Base-by-base conservation (phyloP, 2,888 invertebrate genomes). In the Pelosia muscerda region DNA sequence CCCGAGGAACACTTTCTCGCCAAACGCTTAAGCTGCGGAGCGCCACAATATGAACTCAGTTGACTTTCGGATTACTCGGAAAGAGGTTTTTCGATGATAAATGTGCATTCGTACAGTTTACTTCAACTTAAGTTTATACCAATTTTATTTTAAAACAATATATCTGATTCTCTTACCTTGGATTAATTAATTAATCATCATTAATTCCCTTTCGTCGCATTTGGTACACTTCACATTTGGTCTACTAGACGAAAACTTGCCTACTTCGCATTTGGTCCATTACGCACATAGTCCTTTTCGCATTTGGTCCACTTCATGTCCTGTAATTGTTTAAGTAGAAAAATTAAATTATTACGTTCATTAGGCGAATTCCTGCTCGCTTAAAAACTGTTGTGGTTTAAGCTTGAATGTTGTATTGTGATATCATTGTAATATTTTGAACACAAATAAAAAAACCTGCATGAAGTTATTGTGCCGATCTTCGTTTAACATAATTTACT, bases 41-140 rank as follows among this genome's bases (percentile, higher is more conserved):
- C 63, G 58, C 57, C 62, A 38, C 54, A 59, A 54, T 58, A 63
- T 26, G 63, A 57, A 28, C 58, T 57, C 61, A 66, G 49, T 26
- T 61, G 60, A 66, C 61, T 63, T 63, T 61, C 53, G 11, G 63
- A 63, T 63, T 67, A 63, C 15, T 19, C 31, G 11, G 54, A 63
- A 62, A 62, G 53, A 49, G 53, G 54, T 22, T 63, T 54, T 31
- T 23, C 9, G 8, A 38, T 56, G 63, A 55, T 63, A 56, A 63
- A 56, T 63, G 63, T 63, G 63, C 31, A 55, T 25, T 31, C 25
- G 31, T 56, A 38, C 55, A 13, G 13, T 25, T 63, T 38, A 55
- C 6, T 55, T 63, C 6, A 25, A 54, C 23, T 25, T 25, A 25
- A n/a, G n/a, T n/a, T n/a, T n/a, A n/a, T n/a, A n/a, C n/a, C n/a